Base-by-base conservation (phyloP, 2,888 invertebrate species). In the Siphonodentalium dalli region DNA sequence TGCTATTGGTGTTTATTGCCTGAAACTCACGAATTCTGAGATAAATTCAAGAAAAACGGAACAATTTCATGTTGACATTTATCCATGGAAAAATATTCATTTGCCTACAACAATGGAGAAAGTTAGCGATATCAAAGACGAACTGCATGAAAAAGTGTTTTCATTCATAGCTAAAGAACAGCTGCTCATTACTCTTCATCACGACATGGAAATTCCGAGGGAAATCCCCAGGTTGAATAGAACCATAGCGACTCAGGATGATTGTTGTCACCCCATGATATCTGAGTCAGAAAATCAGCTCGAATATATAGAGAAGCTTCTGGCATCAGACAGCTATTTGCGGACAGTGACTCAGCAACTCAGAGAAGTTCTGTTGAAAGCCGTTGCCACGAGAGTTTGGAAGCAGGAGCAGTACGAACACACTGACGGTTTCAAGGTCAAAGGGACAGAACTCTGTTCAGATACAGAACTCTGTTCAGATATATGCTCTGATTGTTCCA, bases 1-100 rank as follows among this genome's bases (percentile, higher is more conserved):
- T 21, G 75, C 83, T 4, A 63, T 75, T 46, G 84, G 84, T 18
- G 55, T 84, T 34, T 84, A 75, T 67, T 69, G 68, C 28, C 38
- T 82, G 9, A 66, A 75, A 38, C 60, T 78, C 13, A 47, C 33
- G 38, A 23, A 61, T 29, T 24, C 28, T 31, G 15, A 28, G 13
- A 20, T 21, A 4, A 28, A 15, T 15, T 18, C 44, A 11, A 27
- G 8, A 2, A 42, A 29, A 13, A 27, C 31, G 21, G 24, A 39
- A 23, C 35, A n/a, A n/a, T n/a, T n/a, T 51, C 26, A 18, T 26
- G 11, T 40, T 79, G 20, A 58, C 60, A 23, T 80, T 11, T 72
- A 70, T 58, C 75, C 74, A 20, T 79, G 80, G 78, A 47, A 62
- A 35, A 54, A 62, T 26, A 66, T 66, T 48, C 65, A 65, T 0